Conservation (phyloP, 2,888 invertebrate species). For the Abscondita cerata region DNA sequence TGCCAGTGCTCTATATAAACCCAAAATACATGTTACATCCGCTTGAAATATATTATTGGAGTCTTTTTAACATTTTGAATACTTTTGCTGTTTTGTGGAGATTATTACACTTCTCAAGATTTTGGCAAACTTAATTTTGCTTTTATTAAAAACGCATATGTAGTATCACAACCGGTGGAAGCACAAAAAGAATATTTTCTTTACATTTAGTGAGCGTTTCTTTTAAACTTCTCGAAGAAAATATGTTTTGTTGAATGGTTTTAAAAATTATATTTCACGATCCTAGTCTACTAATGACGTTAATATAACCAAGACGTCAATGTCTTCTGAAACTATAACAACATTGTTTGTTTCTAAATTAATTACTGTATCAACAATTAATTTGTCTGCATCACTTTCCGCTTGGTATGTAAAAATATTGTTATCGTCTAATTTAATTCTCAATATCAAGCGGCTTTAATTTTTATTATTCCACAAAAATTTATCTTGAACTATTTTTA, state of each 20-base stretch:
- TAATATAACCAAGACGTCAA: background rate
- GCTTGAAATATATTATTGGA: too few species aligned
- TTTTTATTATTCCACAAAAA: constrained; percentile 5
- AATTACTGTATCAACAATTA: too few species aligned
- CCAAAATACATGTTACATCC: too few species aligned
- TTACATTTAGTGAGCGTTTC: too few species aligned
- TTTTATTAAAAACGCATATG: background rate
- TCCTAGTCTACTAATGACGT: background rate
- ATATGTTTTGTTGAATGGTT: too few species aligned
- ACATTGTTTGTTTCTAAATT: constrained; percentile 11
- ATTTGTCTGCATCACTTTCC: too few species aligned
- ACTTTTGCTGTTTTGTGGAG: background rate
- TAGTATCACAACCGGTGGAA: background rate
- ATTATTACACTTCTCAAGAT: background rate
- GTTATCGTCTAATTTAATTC: background rate
- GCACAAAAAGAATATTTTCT: background rate
- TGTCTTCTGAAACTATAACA: too few species aligned
- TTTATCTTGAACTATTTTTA: background rate
- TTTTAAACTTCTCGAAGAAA: background rate
- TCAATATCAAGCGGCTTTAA: constrained; percentile 25
- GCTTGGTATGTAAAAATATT: constrained; percentile 13
- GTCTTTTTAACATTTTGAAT: background rate
- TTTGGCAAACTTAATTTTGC: background rate
- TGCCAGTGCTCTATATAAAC: too few species aligned
- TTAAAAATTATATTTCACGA: background rate